A percentile compares a stretch with the other conserved stretches of the same genome.
These are phyloP conservation scores for Takifugu bimaculatus DNA, from an alignment of 2,113 vertebrate species.

Conservation along the genomic window DNA sequence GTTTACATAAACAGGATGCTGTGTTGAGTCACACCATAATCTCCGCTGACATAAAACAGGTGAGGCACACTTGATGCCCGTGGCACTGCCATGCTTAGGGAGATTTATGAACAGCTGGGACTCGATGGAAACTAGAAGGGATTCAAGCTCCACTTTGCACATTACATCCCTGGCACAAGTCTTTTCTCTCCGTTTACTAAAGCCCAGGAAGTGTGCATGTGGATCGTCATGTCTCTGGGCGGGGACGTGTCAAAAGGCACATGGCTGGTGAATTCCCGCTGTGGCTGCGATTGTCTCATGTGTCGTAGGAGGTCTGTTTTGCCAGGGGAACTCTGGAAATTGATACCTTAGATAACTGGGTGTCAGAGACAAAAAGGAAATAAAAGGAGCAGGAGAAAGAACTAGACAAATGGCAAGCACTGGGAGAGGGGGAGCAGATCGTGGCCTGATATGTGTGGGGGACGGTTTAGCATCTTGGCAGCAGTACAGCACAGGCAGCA, in stretches of 20 bases:
- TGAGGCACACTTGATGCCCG: constrained; percentile 19
- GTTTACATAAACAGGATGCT: constrained; percentile 43
- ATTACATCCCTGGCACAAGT: constrained; percentile 3
- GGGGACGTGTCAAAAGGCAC: constrained; percentile 51
- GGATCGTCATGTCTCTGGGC: constrained; percentile 30
- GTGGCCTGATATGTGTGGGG: constrained; percentile 38
- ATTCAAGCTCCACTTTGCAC: constrained; percentile 31
- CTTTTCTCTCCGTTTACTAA: constrained; percentile 14
- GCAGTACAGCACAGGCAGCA: constrained; percentile 28
- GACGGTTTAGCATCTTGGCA: constrained; percentile 45
- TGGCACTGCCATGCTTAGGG: constrained; percentile 5
- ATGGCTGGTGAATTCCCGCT: constrained; percentile 34
- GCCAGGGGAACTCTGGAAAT: constrained; percentile 31
- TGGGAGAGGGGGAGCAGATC: constrained; percentile 12
- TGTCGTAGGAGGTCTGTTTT: constrained; percentile 32
- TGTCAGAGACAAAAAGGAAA: constrained; percentile 1
- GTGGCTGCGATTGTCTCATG: constrained; percentile 39
- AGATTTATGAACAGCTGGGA: constrained; percentile 25
- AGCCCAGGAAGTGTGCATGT: constrained; percentile 19
- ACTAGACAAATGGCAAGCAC: constrained; percentile 20
- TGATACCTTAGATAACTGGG: constrained; percentile 34
- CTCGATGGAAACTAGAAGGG: constrained; percentile 1
- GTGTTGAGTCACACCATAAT: constrained; percentile 33
- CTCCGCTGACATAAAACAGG: constrained; percentile 20
- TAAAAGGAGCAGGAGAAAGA: constrained; percentile 6